Percentiles rank a stretch among this genome's conserved stretches.
These are phyloP conservation scores for Cistogaster globosa DNA, from an alignment of 2,888 invertebrate genomes.

Conservation along the genomic window DNA sequence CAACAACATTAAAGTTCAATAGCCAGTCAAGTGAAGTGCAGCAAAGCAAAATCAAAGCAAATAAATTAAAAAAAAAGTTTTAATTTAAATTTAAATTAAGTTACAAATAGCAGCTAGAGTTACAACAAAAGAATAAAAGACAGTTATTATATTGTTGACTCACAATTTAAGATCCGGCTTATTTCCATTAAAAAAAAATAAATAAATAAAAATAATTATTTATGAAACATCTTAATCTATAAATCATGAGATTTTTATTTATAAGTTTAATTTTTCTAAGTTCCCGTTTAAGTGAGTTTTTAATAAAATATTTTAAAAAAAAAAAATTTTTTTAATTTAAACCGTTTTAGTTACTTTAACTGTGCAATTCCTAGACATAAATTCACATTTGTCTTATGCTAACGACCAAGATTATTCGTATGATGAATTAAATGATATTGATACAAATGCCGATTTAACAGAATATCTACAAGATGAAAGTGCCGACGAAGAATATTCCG, in stretches of 20 bases:
- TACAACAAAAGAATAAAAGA: neutral
- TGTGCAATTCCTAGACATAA: conserved; percentile 5
- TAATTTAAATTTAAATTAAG: conserved; percentile 7
- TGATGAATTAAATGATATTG: conserved; percentile 5
- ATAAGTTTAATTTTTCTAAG: conserved; percentile 10
- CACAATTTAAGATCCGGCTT: conserved; percentile 13
- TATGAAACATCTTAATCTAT: neutral
- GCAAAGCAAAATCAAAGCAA: conserved; percentile 42
- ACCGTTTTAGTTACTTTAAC: conserved; percentile 21
- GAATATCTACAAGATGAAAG: conserved; percentile 75
- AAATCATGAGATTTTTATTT: conserved; percentile 30
- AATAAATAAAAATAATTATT: neutral
- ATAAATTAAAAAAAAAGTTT: neutral
- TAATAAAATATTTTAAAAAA: neutral
- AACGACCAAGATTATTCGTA: conserved; percentile 33
- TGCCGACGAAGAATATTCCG: conserved; percentile 73
- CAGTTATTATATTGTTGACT: conserved; percentile 45
- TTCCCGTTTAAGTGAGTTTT: conserved; percentile 37
- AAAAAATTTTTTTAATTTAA: neutral
- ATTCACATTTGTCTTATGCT: neutral
- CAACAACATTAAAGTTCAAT: conserved; percentile 56
- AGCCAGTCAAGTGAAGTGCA: conserved; percentile 64
- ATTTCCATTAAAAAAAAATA: conserved; percentile 5
- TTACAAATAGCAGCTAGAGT: conserved; percentile 5
- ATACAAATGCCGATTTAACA: conserved; percentile 36